Percentiles rank a stretch among this genome's conserved stretches.
Conservation (phyloP, 2,888 invertebrate species). For the Steinernema scapterisci region DNA sequence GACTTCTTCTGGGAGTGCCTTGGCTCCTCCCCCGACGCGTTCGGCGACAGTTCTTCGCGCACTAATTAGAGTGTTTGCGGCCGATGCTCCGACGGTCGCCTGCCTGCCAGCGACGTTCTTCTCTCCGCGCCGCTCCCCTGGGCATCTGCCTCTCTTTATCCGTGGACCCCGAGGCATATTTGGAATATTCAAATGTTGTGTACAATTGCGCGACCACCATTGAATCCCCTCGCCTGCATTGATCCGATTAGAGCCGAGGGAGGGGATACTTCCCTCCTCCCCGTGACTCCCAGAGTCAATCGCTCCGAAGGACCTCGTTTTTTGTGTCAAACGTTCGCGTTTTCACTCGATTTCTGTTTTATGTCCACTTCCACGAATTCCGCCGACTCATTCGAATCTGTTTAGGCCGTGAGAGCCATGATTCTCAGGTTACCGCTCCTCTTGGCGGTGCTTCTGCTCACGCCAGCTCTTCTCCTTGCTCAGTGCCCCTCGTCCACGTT, state of each 20-base stretch:
- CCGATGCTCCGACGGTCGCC: neutral
- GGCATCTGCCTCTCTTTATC: too few relatives aligned
- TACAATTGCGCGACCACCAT: neutral
- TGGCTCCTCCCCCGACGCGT: constrained; percentile 16
- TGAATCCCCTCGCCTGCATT: neutral
- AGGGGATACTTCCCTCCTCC: neutral
- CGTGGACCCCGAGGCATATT: constrained; percentile 9
- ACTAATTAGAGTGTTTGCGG: constrained; percentile 24
- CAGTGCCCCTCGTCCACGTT: constrained; percentile 59
- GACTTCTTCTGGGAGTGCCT: neutral
- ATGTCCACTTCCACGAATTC: neutral
- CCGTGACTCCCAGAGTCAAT: neutral
- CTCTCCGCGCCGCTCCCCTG: neutral
- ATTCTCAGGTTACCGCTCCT: constrained; percentile 30
- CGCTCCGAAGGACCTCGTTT: constrained; percentile 18
- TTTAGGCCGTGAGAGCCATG: neutral
- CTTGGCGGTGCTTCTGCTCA: constrained; percentile 19
- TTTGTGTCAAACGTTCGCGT: constrained; percentile 18
- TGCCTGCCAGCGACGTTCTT: constrained; percentile 3
- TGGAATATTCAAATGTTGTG: constrained; percentile 17
- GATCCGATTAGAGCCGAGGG: constrained; percentile 25
- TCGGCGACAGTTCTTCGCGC: constrained; percentile 27
- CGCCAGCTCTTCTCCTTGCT: constrained; percentile 31
- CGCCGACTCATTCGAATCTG: neutral
- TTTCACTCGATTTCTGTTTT: constrained; percentile 14